Percentiles rank a stretch among this genome's conserved stretches.
Conservation (phyloP, 2,888 invertebrate species). For the Diloba caeruleocephala region DNA sequence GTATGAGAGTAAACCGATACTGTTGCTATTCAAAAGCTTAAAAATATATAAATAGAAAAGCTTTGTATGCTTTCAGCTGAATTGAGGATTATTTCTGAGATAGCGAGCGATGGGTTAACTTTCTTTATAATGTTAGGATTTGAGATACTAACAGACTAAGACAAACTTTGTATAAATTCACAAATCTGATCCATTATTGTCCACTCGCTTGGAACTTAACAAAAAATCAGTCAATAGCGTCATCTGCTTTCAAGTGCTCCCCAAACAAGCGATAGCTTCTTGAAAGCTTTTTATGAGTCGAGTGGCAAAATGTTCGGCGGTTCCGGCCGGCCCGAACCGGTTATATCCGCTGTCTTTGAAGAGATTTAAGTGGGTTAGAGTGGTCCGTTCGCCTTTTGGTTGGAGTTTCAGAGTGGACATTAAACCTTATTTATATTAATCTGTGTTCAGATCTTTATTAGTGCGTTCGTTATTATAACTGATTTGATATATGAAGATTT, state of each 20-base stretch:
- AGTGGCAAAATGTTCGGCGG: slow-evolving; percentile 37
- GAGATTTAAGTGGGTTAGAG: slow-evolving; percentile 39
- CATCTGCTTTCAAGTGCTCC: slow-evolving; percentile 31
- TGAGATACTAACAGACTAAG: too few relatives aligned
- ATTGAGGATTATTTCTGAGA: too few relatives aligned
- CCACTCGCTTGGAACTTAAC: slow-evolving; percentile 3
- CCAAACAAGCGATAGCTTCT: slow-evolving; percentile 43
- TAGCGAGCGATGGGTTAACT: too few relatives aligned
- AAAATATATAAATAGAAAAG: slow-evolving; percentile 5
- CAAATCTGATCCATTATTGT: not conserved
- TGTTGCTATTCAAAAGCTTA: slow-evolving; percentile 6
- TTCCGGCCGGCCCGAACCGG: slow-evolving; percentile 17
- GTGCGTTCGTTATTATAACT: too few relatives aligned
- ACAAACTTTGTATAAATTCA: not conserved
- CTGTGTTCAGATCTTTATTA: slow-evolving; percentile 9
- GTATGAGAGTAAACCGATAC: slow-evolving; percentile 3
- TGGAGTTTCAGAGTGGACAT: slow-evolving; percentile 17
- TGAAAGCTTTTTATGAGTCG: slow-evolving; percentile 44
- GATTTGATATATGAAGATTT: not conserved
- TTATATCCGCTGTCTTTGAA: slow-evolving; percentile 38
- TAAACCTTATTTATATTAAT: slow-evolving; percentile 30
- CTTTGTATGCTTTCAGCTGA: too few relatives aligned
- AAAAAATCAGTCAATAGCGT: slow-evolving; percentile 23
- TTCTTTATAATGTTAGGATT: too few relatives aligned
- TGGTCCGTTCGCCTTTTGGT: slow-evolving; percentile 17